Evolutionary conservation across 2,797 vertebrate genomes (phyloP), one percentile per base, ranked within the genome.

Genomic region (Chiroxiphia lanceolata): DNA sequence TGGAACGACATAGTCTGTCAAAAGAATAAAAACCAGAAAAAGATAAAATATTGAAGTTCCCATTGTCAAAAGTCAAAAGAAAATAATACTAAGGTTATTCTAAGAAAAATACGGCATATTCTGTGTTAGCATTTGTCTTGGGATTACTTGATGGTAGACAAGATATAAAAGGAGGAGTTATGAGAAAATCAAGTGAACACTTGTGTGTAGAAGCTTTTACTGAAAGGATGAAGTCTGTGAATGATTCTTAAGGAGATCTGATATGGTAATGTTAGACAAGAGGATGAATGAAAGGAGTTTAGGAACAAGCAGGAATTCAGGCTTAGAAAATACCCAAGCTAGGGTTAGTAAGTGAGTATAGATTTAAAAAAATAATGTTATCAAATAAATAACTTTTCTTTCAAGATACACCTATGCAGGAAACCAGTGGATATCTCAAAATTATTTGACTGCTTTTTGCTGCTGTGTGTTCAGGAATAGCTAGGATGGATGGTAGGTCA

Each of bases 401-500:
- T 33, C 40, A 65, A 77, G 17, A 87, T 93, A 59, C 59, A 60
- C 16, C 61, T 82, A 36, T 78, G 61, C 74, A 45, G 25, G 38
- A 47, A 95, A 79, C 4, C 78, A 71, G 81, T 76, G 42, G 61
- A 53, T 93, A 40, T 78, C 48, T 89, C 87, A 74, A 93, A 83
- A 83, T n/a, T 86, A 57, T 93, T 83, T 95, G 54, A 79, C 50
- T 23, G 1, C 22, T 61, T 96, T 72, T 88, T 69, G 20, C 70
- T 81, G 84, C 77, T 91, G 27, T 34, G 26, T 65, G 72, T 25
- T 93, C 81, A 89, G 34, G 91, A 95, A 83, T 42, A 76, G 23
- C 76, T 83, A 80, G 26, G 44, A 26, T 88, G 26, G 44, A 26
- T 88, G 82, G 54, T 80, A 82, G 88, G 48, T 38, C 1, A 1